Percentiles rank a stretch among this genome's conserved stretches.
phyloP scores from a whole-genome alignment of 2,797 vertebrate species.

The Gobio occitaniae region DNA sequence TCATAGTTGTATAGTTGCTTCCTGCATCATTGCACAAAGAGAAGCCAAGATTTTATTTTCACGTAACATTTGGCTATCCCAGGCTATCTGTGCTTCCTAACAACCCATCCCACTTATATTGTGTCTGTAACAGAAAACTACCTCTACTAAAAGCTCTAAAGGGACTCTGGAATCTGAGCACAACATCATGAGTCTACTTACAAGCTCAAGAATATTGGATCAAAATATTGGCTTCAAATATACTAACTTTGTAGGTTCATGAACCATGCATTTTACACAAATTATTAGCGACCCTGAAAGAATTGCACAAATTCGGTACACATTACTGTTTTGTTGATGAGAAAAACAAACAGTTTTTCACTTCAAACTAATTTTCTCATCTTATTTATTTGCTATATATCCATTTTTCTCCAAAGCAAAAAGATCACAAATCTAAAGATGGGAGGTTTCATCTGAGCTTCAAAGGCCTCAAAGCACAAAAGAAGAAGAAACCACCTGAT shows the following conservation, averaged over 20 bases:
- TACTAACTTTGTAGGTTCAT: conserved; percentile 73
- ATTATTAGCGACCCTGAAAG: not conserved
- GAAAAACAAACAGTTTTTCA: not conserved
- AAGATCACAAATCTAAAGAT: conserved; percentile 78
- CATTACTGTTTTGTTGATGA: not conserved
- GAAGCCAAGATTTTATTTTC: not conserved
- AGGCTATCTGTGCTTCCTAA: conserved; percentile 30
- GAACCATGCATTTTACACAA: conserved; percentile 45
- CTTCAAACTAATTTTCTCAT: not conserved
- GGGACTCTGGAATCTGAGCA: conserved; percentile 68
- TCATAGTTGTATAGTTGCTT: not conserved
- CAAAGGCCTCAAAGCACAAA: conserved; percentile 76
- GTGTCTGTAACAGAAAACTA: conserved; percentile 77
- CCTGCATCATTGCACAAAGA: not conserved
- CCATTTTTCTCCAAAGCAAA: conserved; percentile 68
- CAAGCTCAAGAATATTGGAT: conserved; percentile 74
- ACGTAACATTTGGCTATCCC: not conserved
- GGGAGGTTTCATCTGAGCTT: conserved; percentile 72
- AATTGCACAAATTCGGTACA: not conserved
- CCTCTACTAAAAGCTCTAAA: conserved; percentile 76
- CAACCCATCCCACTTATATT: conserved; percentile 64
- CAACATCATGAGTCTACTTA: conserved; percentile 50
- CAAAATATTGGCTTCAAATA: conserved; percentile 70
- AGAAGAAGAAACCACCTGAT: conserved; percentile 84
- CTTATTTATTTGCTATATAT: conserved; percentile 42